Evolutionary conservation across 2,888 invertebrate species (phyloP), one percentile per base, ranked within the genome.

Genomic region (Orchesella flavescens): DNA sequence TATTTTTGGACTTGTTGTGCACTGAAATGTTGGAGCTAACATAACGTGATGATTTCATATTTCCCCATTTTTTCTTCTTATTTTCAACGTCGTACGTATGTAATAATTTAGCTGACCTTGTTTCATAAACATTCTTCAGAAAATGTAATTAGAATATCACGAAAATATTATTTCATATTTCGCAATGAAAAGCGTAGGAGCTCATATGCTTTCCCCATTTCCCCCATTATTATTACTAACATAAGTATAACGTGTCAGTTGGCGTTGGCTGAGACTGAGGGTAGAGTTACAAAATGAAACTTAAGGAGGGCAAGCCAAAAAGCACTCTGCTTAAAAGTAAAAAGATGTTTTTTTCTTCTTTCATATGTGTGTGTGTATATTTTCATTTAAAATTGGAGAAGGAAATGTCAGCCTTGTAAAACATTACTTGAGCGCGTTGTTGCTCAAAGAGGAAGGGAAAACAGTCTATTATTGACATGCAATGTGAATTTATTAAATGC

Each of bases 351-450:
- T 4, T 34, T 34, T 63, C 34, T 34, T 34, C 44, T n/a, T 63
- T 21, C 17, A 61, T 7, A 61, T 21, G 61, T 23, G 7, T 61
- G 21, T 49, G 2, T 49, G 53, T 19, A 15, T 17, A 44, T 23
- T 55, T 55, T 53, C 15, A 13, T 44, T 59, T 68, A 19, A 59
- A 34, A n/a, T 59, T 59, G 21, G 17, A 57, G 34, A 77, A 77
- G 77, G 77, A 77, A 77, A 77, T 77, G 77, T 77, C 77, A 59
- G 77, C 46, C 77, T 69, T 77, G 80, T 74, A 73, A 66, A 72
- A 81, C 66, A 74, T 63, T 71, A 53, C 53, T 61, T 61, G 46
- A 43, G 15, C 44, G 57, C 49, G 49, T 71, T 10, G 19, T n/a
- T 61, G 49, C 53, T 34, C 21, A 24, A 34, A 63, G 12, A 24